Conservation (phyloP, 2,113 vertebrate species). For the Tringa solitaria region DNA sequence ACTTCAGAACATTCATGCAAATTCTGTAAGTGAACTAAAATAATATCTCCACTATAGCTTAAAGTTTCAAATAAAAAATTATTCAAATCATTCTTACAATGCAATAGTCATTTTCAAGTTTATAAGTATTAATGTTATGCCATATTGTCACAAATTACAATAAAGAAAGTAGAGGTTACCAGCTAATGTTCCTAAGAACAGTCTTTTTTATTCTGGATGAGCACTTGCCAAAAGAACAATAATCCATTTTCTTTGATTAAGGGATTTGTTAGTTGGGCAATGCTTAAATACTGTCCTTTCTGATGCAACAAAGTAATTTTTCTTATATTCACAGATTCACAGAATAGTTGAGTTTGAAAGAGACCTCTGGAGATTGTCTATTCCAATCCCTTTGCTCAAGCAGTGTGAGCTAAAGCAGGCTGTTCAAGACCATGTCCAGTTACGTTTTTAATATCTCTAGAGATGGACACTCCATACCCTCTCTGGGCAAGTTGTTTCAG, state of each 20-base stretch:
- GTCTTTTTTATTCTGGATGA: not conserved
- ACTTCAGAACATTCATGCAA: not conserved
- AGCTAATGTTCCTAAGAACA: not conserved
- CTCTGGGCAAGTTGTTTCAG: not conserved
- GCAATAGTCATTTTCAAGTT: not conserved
- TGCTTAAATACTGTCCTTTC: not conserved
- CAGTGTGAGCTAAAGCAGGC: not conserved
- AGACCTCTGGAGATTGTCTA: not conserved
- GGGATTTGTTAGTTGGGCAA: not conserved
- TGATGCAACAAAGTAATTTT: not conserved
- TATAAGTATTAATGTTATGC: not conserved
- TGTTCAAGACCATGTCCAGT: not conserved
- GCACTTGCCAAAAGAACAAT: not conserved
- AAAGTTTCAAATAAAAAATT: not conserved
- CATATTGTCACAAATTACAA: not conserved
- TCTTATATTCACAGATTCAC: not conserved
- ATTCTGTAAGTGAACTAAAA: not conserved
- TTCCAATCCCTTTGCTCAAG: not conserved
- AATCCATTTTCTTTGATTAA: constrained; percentile 11
- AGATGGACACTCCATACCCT: not conserved
- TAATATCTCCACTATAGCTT: not conserved
- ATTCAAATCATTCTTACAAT: not conserved
- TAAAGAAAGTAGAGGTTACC: not conserved
- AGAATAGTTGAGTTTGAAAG: not conserved
- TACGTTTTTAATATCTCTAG: not conserved